Evolutionary conservation across 2,888 invertebrate genomes (phyloP), one percentile per base, ranked within the genome.

Genomic region (Dicyrtomina minuta): DNA sequence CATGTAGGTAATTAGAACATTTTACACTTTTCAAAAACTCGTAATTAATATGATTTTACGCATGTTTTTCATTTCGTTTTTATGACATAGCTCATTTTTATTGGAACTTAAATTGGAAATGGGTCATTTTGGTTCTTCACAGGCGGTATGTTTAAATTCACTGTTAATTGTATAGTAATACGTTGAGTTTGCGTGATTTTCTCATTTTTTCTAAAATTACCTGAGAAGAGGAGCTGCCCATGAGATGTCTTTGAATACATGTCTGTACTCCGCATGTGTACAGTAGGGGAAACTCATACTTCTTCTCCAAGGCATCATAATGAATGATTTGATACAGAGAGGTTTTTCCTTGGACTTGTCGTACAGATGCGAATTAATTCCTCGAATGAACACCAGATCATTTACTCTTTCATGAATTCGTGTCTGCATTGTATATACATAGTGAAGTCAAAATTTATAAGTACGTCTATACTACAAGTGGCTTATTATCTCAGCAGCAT

Each of bases 201-300:
- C n/a, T n/a, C n/a, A n/a, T n/a, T n/a, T n/a, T n/a, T n/a, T n/a
- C n/a, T n/a, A n/a, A 26, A 53, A 24, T 26, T 26, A 66, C 66
- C 46, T 24, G 56, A 46, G 58, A 8, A 66, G 13, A 26, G 15
- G 39, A 2, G 56, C 41, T 8, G 24, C 4, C 13, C 13, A n/a
- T 20, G 46, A 8, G n/a, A 66, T 26, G 8, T 44, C 43, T 0
- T 64, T 27, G 59, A 65, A 74, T 13, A 70, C 67, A 13, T 68
- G 61, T 10, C 70, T 70, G 56, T 70, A 74, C 55, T 75, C 74
- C 43, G 70, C 68, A 27, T 55, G 66, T 6, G 71, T 72, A n/a
- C 56, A 68, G 33, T 55, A 6, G 12, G 26, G 46, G 17, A 13
- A 55, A 4, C 17, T 22, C n/a, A 17, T 2, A 8, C 15, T 1